Evolutionary conservation across 1,140 invertebrate species (phyloP), one percentile per base, ranked within the genome.

Genomic region (Trichomalopsis sarcophagae): DNA sequence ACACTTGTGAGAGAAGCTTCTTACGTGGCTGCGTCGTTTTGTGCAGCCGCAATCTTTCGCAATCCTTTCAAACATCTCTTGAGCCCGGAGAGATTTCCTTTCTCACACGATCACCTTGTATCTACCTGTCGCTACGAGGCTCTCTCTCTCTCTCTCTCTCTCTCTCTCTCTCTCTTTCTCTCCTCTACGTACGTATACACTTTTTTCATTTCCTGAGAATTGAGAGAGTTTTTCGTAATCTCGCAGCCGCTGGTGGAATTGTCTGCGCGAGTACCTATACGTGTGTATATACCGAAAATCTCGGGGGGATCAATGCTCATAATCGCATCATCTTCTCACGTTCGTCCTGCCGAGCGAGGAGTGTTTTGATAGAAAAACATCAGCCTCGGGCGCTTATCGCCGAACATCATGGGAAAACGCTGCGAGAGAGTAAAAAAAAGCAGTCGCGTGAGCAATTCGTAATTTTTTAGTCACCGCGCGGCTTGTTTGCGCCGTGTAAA

Each of bases 61-160:
- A 91, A 91, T 91, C 90, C 89, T 91, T 91, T 91, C 74, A 89
- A 82, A 87, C 83, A 62, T 87, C 85, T 69, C 21, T 62, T 3
- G 17, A 62, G 55, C 6, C 47, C 13, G 14, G 14, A 62, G 6
- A 90, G 89, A 89, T 89, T 88, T 47, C 81, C 87, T 86, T 89
- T 90, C 87, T 89, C 87, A 89, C 86, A 86, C 88, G 82, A 87
- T 75, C 55, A 1, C 27, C 23, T 79, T 9, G 27, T 47, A 74
- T 40, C 68, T 74, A 74, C 69, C 27, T 73, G n/a, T 78, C 44
- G 80, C 36, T 73, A 27, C 36, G 13, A 44, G 68, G 36, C 66
- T 69, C 36, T 74, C 47, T 40, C 47, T 82, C 6, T 27, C 23
- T 13, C 0, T 47, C 33, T 47, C 27, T 36, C 33, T 69, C 36